Evolutionary conservation across 2,888 invertebrate genomes (phyloP).

Genomic region (Calliphora vomitoria): DNA sequence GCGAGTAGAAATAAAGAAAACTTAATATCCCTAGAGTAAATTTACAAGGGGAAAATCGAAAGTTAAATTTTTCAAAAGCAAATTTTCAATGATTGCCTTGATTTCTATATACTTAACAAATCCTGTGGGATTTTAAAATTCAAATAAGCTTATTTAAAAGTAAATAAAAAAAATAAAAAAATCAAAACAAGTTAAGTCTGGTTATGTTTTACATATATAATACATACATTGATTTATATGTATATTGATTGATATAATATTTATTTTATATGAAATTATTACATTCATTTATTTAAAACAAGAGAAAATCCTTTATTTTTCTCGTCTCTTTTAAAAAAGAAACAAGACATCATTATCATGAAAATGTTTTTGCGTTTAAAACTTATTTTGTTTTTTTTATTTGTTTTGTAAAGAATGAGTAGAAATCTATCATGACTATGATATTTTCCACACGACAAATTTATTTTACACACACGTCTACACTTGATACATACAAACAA

Average conservation of each 20-base stretch:
- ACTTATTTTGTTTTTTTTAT: constrained; percentile 11
- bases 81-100: constrained; percentile 22
- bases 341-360: constrained; percentile 25
- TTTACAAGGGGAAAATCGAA: neutral
- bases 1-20: too few relatives aligned
- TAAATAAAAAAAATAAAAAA: neutral
- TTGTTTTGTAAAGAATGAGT: constrained; percentile 17
- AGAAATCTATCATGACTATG: constrained; percentile 69
- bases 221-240: too few relatives aligned
- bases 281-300: constrained; percentile 27
- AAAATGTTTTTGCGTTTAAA: constrained; percentile 35
- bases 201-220: neutral
- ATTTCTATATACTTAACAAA: constrained; percentile 15
- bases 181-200: neutral
- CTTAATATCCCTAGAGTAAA: constrained; percentile 38
- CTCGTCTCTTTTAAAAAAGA: neutral
- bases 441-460: constrained; percentile 71
- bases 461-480: constrained; percentile 55
- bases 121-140: constrained; percentile 33
- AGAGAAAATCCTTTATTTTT: constrained; percentile 26
- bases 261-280: constrained; percentile 14
- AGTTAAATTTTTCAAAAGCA: constrained; percentile 18
- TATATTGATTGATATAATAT: neutral
- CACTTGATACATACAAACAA: constrained; percentile 10
- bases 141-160: constrained; percentile 36